Evolutionary conservation across 2,888 invertebrate species (phyloP).

Genomic region (Hyppa rectilinea): DNA sequence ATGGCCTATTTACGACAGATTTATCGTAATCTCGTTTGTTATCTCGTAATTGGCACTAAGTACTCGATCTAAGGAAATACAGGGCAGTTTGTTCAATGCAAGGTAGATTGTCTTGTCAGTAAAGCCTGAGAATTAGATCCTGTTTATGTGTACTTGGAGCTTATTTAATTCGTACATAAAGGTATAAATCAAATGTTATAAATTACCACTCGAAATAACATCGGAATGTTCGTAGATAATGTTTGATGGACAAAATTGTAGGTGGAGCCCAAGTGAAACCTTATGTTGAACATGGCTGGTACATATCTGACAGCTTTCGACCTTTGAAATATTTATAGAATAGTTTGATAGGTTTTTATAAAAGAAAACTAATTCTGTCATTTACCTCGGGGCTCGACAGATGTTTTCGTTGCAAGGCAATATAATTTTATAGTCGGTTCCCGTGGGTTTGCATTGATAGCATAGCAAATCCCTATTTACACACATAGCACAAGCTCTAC

Average conservation of each 20-base stretch:
- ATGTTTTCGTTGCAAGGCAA: no score
- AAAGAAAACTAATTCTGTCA: no score
- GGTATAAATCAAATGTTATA: background rate
- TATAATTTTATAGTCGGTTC: no score
- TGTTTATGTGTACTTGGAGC: slow-evolving; percentile 2
- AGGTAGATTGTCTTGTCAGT: slow-evolving; percentile 39
- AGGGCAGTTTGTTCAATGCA: slow-evolving; percentile 17
- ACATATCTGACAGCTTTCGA: no score
- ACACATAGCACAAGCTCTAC: no score
- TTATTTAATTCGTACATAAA: slow-evolving; percentile 4
- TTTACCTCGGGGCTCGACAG: no score
- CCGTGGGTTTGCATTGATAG: no score
- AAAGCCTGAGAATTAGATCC: slow-evolving; percentile 3
- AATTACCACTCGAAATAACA: background rate
- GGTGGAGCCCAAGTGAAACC: no score
- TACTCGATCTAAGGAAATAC: slow-evolving; percentile 26
- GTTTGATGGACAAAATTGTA: background rate
- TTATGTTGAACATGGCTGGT: no score
- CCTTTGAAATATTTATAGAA: no score
- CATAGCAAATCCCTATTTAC: no score
- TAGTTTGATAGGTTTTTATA: no score
- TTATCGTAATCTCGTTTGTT: slow-evolving; percentile 30
- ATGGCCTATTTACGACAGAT: background rate
- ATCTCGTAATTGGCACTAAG: slow-evolving; percentile 44
- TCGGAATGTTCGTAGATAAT: background rate